phyloP scores from a whole-genome alignment of 2,113 vertebrate species.

The Myotis lucifugus region DNA sequence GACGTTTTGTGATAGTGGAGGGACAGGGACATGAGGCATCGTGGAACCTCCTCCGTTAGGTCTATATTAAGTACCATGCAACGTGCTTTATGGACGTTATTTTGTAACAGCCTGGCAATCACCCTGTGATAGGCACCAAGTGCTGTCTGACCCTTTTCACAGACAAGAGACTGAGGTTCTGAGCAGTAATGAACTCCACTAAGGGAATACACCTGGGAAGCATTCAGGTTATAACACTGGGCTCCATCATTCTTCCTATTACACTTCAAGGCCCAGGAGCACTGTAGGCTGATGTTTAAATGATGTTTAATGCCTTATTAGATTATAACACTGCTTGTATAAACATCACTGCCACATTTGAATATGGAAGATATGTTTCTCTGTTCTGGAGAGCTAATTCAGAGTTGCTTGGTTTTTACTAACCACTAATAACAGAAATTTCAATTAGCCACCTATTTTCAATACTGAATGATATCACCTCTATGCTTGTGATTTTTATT shows the following conservation, averaged over 20 bases:
- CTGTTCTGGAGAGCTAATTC: background rate
- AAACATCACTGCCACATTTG: background rate
- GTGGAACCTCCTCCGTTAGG: no score
- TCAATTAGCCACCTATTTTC: background rate
- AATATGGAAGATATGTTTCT: background rate
- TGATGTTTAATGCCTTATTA: background rate
- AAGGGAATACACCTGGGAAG: background rate
- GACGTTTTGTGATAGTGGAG: background rate
- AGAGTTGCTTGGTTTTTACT: background rate
- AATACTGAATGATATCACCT: background rate
- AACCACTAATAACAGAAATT: background rate
- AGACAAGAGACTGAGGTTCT: background rate
- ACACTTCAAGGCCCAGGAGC: background rate
- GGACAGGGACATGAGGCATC: background rate
- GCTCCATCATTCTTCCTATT: background rate
- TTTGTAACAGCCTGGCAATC: background rate
- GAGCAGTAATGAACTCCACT: background rate
- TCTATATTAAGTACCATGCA: rapidly evolving
- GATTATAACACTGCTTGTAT: background rate
- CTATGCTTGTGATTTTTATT: background rate
- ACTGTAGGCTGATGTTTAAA: background rate
- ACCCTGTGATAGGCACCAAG: rapidly evolving
- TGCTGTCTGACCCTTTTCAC: background rate
- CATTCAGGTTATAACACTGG: background rate
- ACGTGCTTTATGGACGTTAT: background rate